Base-by-base conservation (phyloP, 2,888 invertebrate genomes). In the Cabera pusaria region DNA sequence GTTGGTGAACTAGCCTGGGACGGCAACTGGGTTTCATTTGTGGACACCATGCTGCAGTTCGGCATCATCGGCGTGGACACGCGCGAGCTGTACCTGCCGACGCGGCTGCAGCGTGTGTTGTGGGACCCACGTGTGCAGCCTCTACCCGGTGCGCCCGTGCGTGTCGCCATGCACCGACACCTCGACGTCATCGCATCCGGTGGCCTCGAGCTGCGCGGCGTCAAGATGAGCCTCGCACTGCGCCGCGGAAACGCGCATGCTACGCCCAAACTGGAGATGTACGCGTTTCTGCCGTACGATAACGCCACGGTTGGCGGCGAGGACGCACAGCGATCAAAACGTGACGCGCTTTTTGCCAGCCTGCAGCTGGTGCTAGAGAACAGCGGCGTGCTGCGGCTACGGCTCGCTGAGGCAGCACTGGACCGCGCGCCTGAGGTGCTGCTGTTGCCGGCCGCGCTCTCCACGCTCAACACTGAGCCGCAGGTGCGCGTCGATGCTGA, bases 31-130 rank as follows among this genome's bases (percentile, higher is more conserved):
- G 93, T 98, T 39, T 94, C 97, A 23, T 99, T 94, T 84, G 93
- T 99, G 82, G 99, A 99, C 74, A 97, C 97, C 1, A 96, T 99
- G 95, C 91, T 99, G 24, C 99, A 99, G 84, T 97, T 97, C 72
- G 93, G 93, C 31, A 95, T 98, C 63, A 86, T 98, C 49, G 93
- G 95, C 32, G 92, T 92, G 55, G 92, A 93, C 56, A 91, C 93
- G 12, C 91, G 95, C 24, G 94, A 96, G 67, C 90, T 98, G n/a
- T 95, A 95, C 72, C 81, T 98, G 49, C 98, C 98, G 0, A 97
- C 97, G 16, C 91, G 97, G 40, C 91, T 98, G 42, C 95, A 96
- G 71, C 92, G 93, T 56, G 92, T 93, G 2, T 89, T 94, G 9
- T 94, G 98, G 42, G 94, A 98, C 81, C 98, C 98, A 0, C 68